Evolutionary conservation across 2,888 invertebrate genomes (phyloP).

Genomic region (Copidosoma aretas): DNA sequence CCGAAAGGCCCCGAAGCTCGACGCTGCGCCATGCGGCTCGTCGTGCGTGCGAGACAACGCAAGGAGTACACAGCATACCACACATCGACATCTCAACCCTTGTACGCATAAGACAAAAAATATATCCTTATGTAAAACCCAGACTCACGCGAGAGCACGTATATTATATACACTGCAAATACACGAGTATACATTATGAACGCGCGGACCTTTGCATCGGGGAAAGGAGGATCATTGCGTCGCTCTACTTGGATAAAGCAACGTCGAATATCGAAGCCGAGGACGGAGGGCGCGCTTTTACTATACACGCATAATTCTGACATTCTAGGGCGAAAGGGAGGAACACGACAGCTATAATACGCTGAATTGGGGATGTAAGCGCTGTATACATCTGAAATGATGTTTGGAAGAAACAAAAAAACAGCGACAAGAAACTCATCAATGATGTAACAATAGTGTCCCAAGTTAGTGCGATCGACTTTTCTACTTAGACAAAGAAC

Average conservation of each 20-base stretch:
- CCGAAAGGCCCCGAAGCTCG: background rate
- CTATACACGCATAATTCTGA: constrained; percentile 22
- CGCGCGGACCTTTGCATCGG: constrained; percentile 44
- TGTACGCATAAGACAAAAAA: constrained; percentile 22
- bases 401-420: constrained; percentile 33
- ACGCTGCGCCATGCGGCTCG: constrained; percentile 16
- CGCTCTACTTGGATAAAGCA: constrained; percentile 60
- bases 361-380: constrained; percentile 29
- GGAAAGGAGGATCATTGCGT: constrained; percentile 54
- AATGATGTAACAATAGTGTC: constrained; percentile 44
- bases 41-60: constrained; percentile 34
- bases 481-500: constrained; percentile 36
- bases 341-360: background rate
- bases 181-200: too few species aligned
- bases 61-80: constrained; percentile 33
- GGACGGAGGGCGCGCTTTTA: constrained; percentile 32
- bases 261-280: constrained; percentile 54
- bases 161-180: constrained; percentile 10
- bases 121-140: constrained; percentile 13
- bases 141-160: constrained; percentile 5
- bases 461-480: constrained; percentile 57
- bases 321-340: constrained; percentile 11
- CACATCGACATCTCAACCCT: constrained; percentile 8
- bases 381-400: constrained; percentile 12
- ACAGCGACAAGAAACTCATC: constrained; percentile 36